Conservation (phyloP, 2,113 vertebrate genomes). For the Enhydra lutris region DNA sequence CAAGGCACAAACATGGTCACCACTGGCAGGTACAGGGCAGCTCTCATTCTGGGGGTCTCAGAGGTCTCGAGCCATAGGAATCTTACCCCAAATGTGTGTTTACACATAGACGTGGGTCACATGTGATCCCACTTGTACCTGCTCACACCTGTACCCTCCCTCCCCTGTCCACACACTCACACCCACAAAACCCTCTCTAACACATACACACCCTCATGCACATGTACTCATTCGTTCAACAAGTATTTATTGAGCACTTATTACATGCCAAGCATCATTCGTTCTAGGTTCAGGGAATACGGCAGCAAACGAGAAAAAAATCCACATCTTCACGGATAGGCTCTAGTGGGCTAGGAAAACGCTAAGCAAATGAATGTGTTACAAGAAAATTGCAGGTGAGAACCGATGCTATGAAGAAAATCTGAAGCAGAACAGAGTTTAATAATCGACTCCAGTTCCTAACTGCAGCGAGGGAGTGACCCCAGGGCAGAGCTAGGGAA, state of each 20-base stretch:
- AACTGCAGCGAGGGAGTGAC: neutral
- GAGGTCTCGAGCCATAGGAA: neutral
- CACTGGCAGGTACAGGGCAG: accelerated
- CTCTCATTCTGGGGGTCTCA: neutral
- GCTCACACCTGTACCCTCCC: neutral
- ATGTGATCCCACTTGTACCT: neutral
- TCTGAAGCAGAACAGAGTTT: neutral
- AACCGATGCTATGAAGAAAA: neutral
- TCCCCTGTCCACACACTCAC: neutral
- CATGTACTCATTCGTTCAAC: neutral
- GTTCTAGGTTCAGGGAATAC: neutral
- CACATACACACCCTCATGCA: neutral
- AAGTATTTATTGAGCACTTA: neutral
- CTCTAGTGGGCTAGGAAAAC: neutral
- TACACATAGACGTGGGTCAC: neutral
- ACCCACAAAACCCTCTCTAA: neutral
- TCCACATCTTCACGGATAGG: neutral
- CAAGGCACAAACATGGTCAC: neutral
- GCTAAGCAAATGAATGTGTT: neutral
- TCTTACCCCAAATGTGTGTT: neutral
- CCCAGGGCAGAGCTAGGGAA: neutral
- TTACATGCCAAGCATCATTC: neutral
- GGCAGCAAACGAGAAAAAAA: neutral
- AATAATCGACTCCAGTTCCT: neutral
- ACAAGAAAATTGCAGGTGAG: neutral